Percentiles rank a stretch among this genome's conserved stretches.
phyloP scores from a whole-genome alignment of 2,888 invertebrate species.

The Hydrotaea cyrtoneurina region DNA sequence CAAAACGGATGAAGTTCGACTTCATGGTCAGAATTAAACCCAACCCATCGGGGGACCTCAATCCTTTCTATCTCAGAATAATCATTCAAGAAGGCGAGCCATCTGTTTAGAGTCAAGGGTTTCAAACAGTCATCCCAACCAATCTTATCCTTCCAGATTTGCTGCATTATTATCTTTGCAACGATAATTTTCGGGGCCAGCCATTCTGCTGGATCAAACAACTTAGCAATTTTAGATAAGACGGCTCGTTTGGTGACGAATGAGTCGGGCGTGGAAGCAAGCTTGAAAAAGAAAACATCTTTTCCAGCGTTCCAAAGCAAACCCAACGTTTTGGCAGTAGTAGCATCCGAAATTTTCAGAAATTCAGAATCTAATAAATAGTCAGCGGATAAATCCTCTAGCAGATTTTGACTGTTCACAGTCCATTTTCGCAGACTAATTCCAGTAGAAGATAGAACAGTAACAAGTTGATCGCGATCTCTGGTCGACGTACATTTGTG shows the following conservation, averaged over 20 bases:
- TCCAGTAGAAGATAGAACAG: too few species aligned
- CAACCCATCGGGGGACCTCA: conserved; percentile 26
- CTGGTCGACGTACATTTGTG: too few species aligned
- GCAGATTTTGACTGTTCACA: too few species aligned
- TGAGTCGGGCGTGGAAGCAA: too few species aligned
- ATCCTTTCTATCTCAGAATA: not conserved
- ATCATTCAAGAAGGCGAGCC: conserved; percentile 3
- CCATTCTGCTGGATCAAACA: conserved; percentile 38
- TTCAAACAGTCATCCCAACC: conserved; percentile 8
- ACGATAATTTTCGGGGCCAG: not conserved
- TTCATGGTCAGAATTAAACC: not conserved
- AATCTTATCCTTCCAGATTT: conserved; percentile 33
- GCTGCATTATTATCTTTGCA: conserved; percentile 38
- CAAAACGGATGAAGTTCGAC: conserved; percentile 36
- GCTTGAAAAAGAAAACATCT: too few species aligned
- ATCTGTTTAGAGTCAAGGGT: not conserved
- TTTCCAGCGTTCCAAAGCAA: too few species aligned
- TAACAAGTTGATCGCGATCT: too few species aligned
- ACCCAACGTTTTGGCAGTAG: too few species aligned
- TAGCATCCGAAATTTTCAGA: too few species aligned
- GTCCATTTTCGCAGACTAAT: too few species aligned
- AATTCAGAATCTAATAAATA: too few species aligned
- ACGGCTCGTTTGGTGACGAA: conserved; percentile 6
- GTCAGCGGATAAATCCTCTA: too few species aligned
- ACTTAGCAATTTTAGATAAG: not conserved